Base-by-base conservation (phyloP, 1,140 invertebrate genomes). In the Cardiocondyla obscurior region DNA sequence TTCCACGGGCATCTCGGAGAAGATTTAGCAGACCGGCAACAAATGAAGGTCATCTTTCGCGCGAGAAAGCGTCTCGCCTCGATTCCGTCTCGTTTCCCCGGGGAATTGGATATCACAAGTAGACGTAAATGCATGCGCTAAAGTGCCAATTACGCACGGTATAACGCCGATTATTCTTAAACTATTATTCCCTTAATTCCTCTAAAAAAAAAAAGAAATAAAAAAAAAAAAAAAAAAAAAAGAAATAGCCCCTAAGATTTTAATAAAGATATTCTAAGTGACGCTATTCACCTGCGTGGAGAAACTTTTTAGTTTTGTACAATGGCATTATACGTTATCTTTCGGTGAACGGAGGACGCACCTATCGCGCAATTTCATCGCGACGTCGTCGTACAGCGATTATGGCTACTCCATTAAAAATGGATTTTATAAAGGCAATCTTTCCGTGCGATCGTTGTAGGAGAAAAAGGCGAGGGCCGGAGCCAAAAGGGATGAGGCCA, bases 361-460 rank as follows among this genome's bases (percentile, higher is more conserved):
- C 64, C 74, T 70, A 84, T 49, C 44, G 53, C 72, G 25, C 57
- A 65, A 72, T 72, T 79, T 79, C 74, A 70, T 44, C 69, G 51
- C 49, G n/a, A 57, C 62, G 60, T 69, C 53, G 74, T 57, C 83
- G 86, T 72, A 72, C 67, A 81, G 87, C 84, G 86, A 88, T 88
- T 87, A 73, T 72, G 83, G 39, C 16, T 60, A 82, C 55, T 87
- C 77, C 88, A 88, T 90, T 89, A 91, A 91, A 89, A 90, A 92
- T 90, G 84, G 84, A 85, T 91, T 91, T 88, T 85, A 85, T 84
- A 85, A 90, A 91, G 88, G 89, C 88, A 90, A 91, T 91, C 90
- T 91, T 84, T 82, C 58, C 65, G 55, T 65, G 67, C 62, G 82
- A 91, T 90, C 85, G 81, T 85, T 84, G 85, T 69, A 60, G 83